These are phyloP conservation scores for Drosophila mayri DNA, from an alignment of 1,140 invertebrate genomes.

Conservation along the genomic window DNA sequence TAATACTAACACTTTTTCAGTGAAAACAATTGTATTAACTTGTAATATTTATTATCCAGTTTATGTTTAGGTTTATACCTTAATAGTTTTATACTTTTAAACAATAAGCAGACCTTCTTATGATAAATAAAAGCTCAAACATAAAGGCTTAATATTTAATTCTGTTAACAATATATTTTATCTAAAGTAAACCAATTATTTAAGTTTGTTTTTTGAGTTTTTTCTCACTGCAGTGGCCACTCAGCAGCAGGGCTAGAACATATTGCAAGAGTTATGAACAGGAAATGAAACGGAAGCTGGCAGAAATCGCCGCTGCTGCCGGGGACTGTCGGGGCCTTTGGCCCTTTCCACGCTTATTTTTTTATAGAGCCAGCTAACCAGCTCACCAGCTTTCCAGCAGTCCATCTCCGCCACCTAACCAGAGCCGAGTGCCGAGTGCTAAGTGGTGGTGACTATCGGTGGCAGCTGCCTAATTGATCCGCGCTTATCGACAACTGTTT, in stretches of 20 bases:
- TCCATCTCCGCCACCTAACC: neutral
- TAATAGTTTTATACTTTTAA: too few relatives aligned
- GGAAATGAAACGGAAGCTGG: slow-evolving; percentile 63
- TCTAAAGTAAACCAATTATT: too few relatives aligned
- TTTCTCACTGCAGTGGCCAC: neutral
- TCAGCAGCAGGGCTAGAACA: slow-evolving; percentile 20
- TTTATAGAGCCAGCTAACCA: neutral
- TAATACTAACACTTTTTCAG: too few relatives aligned
- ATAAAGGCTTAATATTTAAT: too few relatives aligned
- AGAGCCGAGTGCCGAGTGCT: slow-evolving; percentile 2
- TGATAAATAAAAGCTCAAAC: too few relatives aligned
- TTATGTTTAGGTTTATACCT: too few relatives aligned
- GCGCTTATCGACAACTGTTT: slow-evolving; percentile 60
- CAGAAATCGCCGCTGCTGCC: slow-evolving; percentile 33
- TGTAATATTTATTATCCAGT: too few relatives aligned
- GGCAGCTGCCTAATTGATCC: slow-evolving; percentile 34
- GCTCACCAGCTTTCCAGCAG: neutral
- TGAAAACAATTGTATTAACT: too few relatives aligned
- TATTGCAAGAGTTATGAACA: slow-evolving; percentile 68
- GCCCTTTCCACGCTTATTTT: neutral
- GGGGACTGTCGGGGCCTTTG: too few relatives aligned
- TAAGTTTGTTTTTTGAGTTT: too few relatives aligned
- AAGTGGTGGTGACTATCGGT: slow-evolving; percentile 7
- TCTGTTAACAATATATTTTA: too few relatives aligned
- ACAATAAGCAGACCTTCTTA: too few relatives aligned